phyloP scores from a whole-genome alignment of 2,888 invertebrate species.

The Deroplatys truncata region DNA sequence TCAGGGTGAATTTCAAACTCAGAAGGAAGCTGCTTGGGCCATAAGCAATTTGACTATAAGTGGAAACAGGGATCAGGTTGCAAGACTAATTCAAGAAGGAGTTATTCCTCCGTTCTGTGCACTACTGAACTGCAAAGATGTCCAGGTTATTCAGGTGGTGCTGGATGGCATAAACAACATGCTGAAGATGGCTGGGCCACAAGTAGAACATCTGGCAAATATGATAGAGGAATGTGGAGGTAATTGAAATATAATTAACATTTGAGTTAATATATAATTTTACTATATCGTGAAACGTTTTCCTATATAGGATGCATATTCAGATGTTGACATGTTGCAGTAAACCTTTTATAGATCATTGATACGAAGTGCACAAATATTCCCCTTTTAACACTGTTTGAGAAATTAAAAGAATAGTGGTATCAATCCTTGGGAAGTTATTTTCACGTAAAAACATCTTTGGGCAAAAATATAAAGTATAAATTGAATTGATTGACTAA shows the following conservation, averaged over 20 bases:
- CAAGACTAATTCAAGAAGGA: conserved; percentile 80
- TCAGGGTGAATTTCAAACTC: conserved; percentile 93
- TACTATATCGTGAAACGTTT: neutral
- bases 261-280: neutral
- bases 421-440: too few relatives aligned
- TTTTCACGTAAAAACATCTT: too few relatives aligned
- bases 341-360: too few relatives aligned
- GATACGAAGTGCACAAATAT: too few relatives aligned
- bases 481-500: too few relatives aligned
- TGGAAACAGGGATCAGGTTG: conserved; percentile 89
- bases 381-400: too few relatives aligned
- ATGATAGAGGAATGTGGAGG: conserved; percentile 98
- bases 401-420: too few relatives aligned
- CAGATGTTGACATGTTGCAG: too few relatives aligned
- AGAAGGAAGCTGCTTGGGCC: conserved; percentile 99
- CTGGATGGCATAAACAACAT: conserved; percentile 97
- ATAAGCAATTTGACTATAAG: conserved; percentile 98
- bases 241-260: conserved; percentile 32
- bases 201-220: conserved; percentile 73
- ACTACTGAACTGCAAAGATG: conserved; percentile 89
- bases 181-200: conserved; percentile 91
- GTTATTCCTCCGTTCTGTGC: conserved; percentile 96
- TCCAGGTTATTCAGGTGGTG: conserved; percentile 88
- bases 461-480: too few relatives aligned
- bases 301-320: too few relatives aligned